phyloP scores from a whole-genome alignment of 2,797 vertebrate species.

The Rhodeus uyekii region DNA sequence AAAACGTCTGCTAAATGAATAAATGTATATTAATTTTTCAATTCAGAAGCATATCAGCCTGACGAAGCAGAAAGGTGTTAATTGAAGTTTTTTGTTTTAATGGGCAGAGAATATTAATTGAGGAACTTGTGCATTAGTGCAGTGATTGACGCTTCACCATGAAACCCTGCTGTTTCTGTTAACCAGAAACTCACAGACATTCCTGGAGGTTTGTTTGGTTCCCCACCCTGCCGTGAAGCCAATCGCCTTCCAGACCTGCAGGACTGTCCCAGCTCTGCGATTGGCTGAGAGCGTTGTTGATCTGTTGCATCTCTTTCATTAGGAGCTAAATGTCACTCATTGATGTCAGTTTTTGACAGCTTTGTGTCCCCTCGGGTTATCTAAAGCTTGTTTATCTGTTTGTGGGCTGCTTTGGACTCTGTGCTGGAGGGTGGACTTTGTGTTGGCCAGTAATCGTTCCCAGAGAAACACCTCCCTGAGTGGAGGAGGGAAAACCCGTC shows the following conservation, averaged over 20 bases:
- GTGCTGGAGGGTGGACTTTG: constrained; percentile 77
- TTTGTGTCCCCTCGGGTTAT: background rate
- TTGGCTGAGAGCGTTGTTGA: constrained; percentile 54
- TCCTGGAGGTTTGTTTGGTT: background rate
- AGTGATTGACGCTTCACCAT: background rate
- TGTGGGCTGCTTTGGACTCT: constrained; percentile 70
- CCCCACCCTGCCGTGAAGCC: background rate
- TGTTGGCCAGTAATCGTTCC: constrained; percentile 57
- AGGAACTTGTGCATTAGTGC: background rate
- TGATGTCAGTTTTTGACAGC: background rate
- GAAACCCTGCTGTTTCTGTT: background rate
- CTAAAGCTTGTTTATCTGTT: constrained; percentile 48
- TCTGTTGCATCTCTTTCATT: background rate
- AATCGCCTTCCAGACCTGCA: constrained; percentile 5
- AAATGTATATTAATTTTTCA: background rate
- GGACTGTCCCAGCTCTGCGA: constrained; percentile 38
- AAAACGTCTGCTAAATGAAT: no score
- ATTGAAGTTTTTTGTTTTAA: background rate
- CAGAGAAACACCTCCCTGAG: constrained; percentile 74
- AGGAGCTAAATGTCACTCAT: background rate
- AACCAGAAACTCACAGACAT: background rate
- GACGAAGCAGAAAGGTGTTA: background rate
- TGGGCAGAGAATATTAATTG: background rate
- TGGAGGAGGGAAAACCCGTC: constrained; percentile 46
- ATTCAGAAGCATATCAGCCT: background rate